phyloP scores from a whole-genome alignment of 2,797 vertebrate genomes.

The Syndactyla subalaris region DNA sequence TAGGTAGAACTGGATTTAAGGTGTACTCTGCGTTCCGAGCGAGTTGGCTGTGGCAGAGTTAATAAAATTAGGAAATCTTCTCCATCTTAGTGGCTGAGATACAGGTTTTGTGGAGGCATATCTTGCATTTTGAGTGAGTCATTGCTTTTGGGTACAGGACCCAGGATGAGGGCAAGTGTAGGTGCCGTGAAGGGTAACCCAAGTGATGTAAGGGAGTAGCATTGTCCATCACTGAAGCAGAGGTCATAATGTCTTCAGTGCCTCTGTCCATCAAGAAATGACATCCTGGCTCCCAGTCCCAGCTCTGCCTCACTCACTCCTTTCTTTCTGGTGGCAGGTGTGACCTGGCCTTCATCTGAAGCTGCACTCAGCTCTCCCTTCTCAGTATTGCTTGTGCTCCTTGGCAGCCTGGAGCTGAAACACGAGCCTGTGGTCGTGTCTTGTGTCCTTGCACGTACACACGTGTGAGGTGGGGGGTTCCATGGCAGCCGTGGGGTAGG shows the following conservation, averaged over 20 bases:
- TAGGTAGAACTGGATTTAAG: neutral
- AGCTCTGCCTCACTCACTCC: neutral
- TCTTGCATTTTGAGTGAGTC: neutral
- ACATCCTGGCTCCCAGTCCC: neutral
- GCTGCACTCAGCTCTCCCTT: neutral
- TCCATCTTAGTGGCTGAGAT: neutral
- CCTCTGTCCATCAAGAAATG: neutral
- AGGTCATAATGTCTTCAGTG: neutral
- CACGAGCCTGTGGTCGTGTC: accelerated
- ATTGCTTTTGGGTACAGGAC: neutral
- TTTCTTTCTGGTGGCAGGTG: neutral
- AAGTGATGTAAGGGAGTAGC: neutral
- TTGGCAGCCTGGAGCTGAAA: neutral
- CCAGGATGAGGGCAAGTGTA: no score
- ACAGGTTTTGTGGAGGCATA: neutral
- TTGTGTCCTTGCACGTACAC: accelerated
- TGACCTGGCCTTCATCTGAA: neutral
- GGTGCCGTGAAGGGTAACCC: neutral
- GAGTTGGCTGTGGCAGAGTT: neutral
- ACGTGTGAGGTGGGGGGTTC: accelerated
- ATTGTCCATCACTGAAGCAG: neutral
- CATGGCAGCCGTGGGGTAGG: accelerated
- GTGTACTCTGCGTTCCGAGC: accelerated
- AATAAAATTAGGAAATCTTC: neutral
- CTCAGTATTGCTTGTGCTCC: accelerated